Evolutionary conservation across 2,888 invertebrate genomes (phyloP).

Genomic region (Tetheella fluctuosa): DNA sequence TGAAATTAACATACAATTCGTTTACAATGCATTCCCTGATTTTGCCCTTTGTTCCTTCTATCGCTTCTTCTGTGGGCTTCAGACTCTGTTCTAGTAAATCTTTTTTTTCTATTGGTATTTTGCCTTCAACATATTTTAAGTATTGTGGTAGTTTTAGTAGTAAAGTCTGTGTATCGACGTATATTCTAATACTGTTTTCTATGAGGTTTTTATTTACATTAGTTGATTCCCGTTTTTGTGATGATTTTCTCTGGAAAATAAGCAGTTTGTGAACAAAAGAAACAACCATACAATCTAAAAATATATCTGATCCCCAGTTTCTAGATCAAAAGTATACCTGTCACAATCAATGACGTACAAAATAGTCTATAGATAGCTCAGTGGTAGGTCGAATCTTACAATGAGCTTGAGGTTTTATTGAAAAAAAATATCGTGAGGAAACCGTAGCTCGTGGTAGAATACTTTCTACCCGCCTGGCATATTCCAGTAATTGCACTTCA

Average conservation of each 20-base stretch:
- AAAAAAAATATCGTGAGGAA: too few relatives aligned
- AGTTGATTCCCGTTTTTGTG: conserved; percentile 56
- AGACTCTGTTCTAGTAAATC: conserved; percentile 59
- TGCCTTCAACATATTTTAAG: conserved; percentile 55
- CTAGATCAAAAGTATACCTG: too few relatives aligned
- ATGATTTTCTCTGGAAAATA: conserved; percentile 57
- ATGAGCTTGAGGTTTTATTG: too few relatives aligned
- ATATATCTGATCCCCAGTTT: neutral
- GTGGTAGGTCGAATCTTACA: too few relatives aligned
- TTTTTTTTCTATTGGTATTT: conserved; percentile 53
- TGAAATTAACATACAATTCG: conserved; percentile 72
- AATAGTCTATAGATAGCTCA: too few relatives aligned
- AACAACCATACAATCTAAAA: neutral
- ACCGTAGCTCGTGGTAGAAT: too few relatives aligned
- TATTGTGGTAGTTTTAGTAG: conserved; percentile 61
- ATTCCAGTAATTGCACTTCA: too few relatives aligned
- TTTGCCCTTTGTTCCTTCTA: conserved; percentile 56
- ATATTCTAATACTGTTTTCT: conserved; percentile 69
- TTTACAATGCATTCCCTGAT: conserved; percentile 70
- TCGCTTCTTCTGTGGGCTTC: conserved; percentile 51
- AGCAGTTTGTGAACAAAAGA: conserved; percentile 11
- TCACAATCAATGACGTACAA: too few relatives aligned
- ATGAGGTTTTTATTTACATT: conserved; percentile 66
- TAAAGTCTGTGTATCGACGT: conserved; percentile 61
- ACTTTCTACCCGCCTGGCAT: too few relatives aligned